Conservation (phyloP, 2,113 vertebrate genomes). For the Syngnathus typhle region DNA sequence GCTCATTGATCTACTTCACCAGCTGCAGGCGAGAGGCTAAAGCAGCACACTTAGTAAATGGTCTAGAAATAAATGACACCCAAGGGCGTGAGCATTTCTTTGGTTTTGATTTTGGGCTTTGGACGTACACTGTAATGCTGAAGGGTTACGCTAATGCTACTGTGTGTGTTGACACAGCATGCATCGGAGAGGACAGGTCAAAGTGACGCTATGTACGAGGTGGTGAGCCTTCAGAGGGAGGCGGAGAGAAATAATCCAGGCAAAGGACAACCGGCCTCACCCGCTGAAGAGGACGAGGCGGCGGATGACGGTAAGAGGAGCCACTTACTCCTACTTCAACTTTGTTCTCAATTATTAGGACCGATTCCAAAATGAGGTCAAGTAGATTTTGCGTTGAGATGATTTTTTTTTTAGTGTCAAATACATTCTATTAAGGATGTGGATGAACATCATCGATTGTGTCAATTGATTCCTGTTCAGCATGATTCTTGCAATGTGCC, state of each 20-base stretch:
- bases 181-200: constrained; percentile 73
- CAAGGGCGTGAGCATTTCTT: constrained; percentile 34
- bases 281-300: constrained; percentile 84
- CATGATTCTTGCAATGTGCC: neutral
- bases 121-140: neutral
- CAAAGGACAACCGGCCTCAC: constrained; percentile 65
- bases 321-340: neutral
- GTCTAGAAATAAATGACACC: constrained; percentile 45
- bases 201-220: constrained; percentile 88
- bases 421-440: neutral
- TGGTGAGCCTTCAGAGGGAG: constrained; percentile 86
- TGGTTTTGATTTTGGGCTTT: neutral
- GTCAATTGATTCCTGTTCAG: neutral
- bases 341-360: constrained; percentile 2
- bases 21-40: constrained; percentile 38
- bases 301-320: constrained; percentile 80
- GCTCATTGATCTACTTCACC: constrained; percentile 45
- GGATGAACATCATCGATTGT: neutral
- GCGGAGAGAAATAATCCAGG: constrained; percentile 76
- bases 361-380: neutral
- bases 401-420: neutral
- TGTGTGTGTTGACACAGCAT: constrained; percentile 57
- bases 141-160: neutral
- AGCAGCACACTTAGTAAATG: constrained; percentile 43
- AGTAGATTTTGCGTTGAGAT: neutral